Base-by-base conservation (phyloP, 2,888 invertebrate genomes). In the Aphidoletes aphidimyza region DNA sequence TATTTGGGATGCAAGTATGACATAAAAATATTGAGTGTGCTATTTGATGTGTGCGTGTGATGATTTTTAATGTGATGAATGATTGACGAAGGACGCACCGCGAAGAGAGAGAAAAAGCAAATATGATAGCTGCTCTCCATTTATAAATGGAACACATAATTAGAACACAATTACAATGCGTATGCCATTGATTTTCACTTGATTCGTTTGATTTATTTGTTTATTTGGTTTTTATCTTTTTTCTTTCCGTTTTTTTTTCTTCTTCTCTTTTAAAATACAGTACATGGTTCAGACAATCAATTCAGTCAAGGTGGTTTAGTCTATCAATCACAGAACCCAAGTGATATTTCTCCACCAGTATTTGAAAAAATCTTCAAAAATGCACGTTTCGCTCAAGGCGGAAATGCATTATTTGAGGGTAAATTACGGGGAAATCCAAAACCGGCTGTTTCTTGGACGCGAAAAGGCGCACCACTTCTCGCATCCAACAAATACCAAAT, bases 311-410 rank as follows among this genome's bases (percentile, higher is more conserved):
- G 47, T 42, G 84, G 54, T 47, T 14, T 36, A 69, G n/a, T n/a
- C n/a, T 85, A 84, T 54, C 85, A 84, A 83, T 47, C 84, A 49
- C 78, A 59, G 45, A n/a, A 14, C 81, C 86, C 59, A 85, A 94
- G 95, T 87, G 94, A 94, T 88, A 95, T 95, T 86, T 95, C 97
- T 86, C 97, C 98, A 85, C 98, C 98, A 86, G 95, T 98, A 87
- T 97, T 98, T 91, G 97, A 98, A 91, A 96, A 97, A 91, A 96
- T 98, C 89, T 97, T 97, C 90, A 95, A 95, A 90, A 97, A 97
- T 91, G 97, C 97, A 87, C 94, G 97, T 89, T 97, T 97, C 90
- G 97, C 97, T 86, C 97, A 97, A 92, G 98, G 98, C 87, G 97
- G 97, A 84, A 95, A 96, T 89, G 97, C 97, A 84, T 92, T 95